Percentiles rank a stretch among this genome's conserved stretches.
Conservation (phyloP, 2,797 vertebrate species). For the Chelonia mydas region DNA sequence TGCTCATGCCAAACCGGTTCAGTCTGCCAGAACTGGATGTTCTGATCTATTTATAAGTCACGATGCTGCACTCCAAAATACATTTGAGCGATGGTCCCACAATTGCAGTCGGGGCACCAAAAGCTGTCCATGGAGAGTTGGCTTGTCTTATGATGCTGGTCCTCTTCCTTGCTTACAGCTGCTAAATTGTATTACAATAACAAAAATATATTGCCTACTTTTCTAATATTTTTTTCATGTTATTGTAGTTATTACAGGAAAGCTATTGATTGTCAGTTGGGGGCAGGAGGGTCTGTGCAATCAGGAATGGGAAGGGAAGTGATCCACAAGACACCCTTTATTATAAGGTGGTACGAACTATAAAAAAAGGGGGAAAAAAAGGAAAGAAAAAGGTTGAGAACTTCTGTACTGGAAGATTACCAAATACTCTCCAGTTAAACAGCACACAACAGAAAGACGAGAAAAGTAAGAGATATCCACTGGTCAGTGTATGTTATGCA, state of each 20-base stretch:
- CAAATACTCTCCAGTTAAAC: neutral
- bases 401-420: neutral
- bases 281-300: neutral
- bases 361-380: too few species aligned
- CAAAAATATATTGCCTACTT: neutral
- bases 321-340: neutral
- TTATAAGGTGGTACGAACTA: neutral
- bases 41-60: neutral
- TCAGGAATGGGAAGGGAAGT: too few species aligned
- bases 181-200: neutral
- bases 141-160: neutral
- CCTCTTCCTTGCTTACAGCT: neutral
- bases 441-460: too few species aligned
- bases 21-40: neutral
- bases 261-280: neutral
- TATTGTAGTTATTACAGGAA: neutral
- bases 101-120: neutral
- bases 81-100: neutral
- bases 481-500: neutral
- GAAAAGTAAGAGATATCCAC: neutral
- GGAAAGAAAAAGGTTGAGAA: neutral
- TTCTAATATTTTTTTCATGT: neutral
- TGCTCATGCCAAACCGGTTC: slow-evolving; percentile 41
- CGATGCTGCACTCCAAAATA: neutral
- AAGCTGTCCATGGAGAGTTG: neutral